phyloP scores from a whole-genome alignment of 2,888 invertebrate species.

The Gonocerus acuteangulatus region DNA sequence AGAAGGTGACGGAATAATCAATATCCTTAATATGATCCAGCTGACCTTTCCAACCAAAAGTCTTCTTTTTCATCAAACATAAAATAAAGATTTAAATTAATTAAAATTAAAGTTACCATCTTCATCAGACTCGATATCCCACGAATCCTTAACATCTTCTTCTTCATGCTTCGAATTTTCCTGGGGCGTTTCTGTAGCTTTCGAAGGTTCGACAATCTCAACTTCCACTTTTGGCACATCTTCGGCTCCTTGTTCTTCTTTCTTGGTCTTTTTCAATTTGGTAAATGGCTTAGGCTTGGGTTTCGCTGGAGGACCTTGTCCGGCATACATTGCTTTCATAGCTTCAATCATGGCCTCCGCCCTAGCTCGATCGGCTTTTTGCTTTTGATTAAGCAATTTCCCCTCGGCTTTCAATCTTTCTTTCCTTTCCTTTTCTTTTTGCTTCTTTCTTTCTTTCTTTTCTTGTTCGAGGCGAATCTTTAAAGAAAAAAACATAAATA shows the following conservation, averaged over 20 bases:
- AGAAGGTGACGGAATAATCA: no score
- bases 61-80: no score
- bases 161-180: conserved; percentile 39
- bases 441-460: conserved; percentile 77
- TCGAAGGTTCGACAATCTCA: conserved; percentile 42
- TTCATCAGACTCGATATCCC: conserved; percentile 70
- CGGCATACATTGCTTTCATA: conserved; percentile 55
- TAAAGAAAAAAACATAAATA: conserved; percentile 2
- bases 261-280: conserved; percentile 27
- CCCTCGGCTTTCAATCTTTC: conserved; percentile 94
- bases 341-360: conserved; percentile 84
- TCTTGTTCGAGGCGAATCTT: conserved; percentile 73
- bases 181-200: neutral
- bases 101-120: no score
- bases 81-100: no score
- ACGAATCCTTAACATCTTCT: conserved; percentile 69
- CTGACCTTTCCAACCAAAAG: no score
- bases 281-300: conserved; percentile 29
- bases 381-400: conserved; percentile 84
- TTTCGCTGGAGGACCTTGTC: conserved; percentile 13
- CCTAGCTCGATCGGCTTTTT: conserved; percentile 81
- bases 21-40: no score
- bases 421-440: conserved; percentile 85
- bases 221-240: conserved; percentile 42
- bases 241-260: neutral